These are phyloP conservation scores for Drosophila athabasca DNA, from an alignment of 1,140 invertebrate species.

Conservation along the genomic window DNA sequence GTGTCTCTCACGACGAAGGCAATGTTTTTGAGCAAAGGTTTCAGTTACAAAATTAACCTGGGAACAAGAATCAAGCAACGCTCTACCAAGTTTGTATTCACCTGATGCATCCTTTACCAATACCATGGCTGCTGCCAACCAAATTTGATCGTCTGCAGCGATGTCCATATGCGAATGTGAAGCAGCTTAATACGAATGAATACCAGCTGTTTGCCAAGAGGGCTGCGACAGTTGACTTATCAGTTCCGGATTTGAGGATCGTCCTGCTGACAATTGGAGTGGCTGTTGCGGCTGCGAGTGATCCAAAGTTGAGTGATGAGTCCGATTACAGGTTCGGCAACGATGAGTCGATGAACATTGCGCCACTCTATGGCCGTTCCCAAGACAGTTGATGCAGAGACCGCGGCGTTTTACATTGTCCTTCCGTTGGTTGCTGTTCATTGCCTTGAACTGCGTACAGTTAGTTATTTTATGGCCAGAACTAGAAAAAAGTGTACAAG, in stretches of 20 bases:
- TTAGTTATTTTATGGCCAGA: too few relatives aligned
- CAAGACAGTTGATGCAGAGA: too few relatives aligned
- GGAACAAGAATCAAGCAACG: background rate
- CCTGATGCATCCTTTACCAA: conserved; percentile 14
- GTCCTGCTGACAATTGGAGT: background rate
- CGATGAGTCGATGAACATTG: too few relatives aligned
- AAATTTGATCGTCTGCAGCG: conserved; percentile 65
- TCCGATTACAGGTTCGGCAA: too few relatives aligned
- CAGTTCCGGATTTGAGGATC: background rate
- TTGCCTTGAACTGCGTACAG: too few relatives aligned
- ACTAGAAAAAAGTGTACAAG: too few relatives aligned
- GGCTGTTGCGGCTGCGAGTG: background rate
- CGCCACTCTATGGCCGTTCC: too few relatives aligned
- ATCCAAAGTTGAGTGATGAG: too few relatives aligned
- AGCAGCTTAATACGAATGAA: background rate
- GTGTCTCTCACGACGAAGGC: background rate
- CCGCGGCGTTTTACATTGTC: too few relatives aligned
- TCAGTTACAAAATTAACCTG: background rate
- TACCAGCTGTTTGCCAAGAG: background rate
- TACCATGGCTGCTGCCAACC: background rate
- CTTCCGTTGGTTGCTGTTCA: too few relatives aligned
- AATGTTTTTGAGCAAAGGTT: background rate
- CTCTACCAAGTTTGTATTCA: conserved; percentile 8
- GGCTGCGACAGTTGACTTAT: background rate
- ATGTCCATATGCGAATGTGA: conserved; percentile 87